Percentiles rank a stretch among this genome's conserved stretches.
Conservation (phyloP, 2,888 invertebrate species). For the Ormyrus pomaceus region DNA sequence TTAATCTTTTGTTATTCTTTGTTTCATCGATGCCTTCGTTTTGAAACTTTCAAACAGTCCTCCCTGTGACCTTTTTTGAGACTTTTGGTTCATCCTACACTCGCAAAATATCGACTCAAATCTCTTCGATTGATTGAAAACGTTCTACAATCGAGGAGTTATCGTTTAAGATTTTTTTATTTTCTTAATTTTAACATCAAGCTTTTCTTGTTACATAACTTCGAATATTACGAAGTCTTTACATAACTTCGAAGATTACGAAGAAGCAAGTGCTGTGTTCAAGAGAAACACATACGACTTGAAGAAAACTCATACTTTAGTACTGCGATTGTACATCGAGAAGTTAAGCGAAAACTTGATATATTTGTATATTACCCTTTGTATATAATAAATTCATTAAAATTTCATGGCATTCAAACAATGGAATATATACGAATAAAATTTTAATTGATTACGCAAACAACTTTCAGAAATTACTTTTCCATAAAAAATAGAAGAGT, state of each 20-base stretch:
- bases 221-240: slow-evolving; percentile 22
- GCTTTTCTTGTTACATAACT: slow-evolving; percentile 1
- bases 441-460: too few species aligned
- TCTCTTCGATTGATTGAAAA: slow-evolving; percentile 8
- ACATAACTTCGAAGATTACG: background rate
- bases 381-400: too few species aligned
- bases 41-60: slow-evolving; percentile 38
- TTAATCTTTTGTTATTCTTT: slow-evolving; percentile 8
- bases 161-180: slow-evolving; percentile 15
- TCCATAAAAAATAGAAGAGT: too few species aligned
- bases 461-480: too few species aligned
- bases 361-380: too few species aligned
- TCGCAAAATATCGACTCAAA: slow-evolving; percentile 18
- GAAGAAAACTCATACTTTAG: too few species aligned
- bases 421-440: too few species aligned
- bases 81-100: slow-evolving; percentile 22
- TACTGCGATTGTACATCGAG: too few species aligned
- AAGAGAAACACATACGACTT: background rate
- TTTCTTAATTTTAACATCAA: slow-evolving; percentile 12
- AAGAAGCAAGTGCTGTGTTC: background rate
- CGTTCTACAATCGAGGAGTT: slow-evolving; percentile 12
- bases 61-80: slow-evolving; percentile 27
- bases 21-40: slow-evolving; percentile 39
- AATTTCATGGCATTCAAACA: too few species aligned
- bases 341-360: too few species aligned